These are phyloP conservation scores for Xanthia togata DNA, from an alignment of 2,888 invertebrate genomes.

Conservation along the genomic window DNA sequence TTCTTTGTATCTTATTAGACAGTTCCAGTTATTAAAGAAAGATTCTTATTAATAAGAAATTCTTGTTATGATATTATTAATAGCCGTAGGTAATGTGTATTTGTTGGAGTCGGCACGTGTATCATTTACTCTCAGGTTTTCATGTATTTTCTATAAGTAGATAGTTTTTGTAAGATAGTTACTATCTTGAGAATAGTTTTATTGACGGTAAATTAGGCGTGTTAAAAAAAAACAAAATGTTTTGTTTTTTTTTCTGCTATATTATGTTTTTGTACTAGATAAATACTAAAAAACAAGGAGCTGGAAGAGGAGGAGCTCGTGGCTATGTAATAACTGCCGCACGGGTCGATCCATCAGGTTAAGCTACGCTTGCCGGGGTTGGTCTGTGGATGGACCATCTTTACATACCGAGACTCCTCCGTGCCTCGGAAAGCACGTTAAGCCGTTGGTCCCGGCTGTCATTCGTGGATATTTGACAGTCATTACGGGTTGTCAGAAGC, in stretches of 20 bases:
- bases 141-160: neutral
- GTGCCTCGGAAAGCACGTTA: too few relatives aligned
- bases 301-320: too few relatives aligned
- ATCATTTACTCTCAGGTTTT: neutral
- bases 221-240: neutral
- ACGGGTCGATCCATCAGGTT: too few relatives aligned
- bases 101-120: neutral
- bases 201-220: neutral
- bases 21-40: neutral
- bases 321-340: too few relatives aligned
- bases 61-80: neutral
- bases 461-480: too few relatives aligned
- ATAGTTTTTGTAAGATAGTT: neutral
- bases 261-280: neutral
- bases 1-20: neutral
- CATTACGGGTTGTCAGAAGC: too few relatives aligned
- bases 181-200: neutral
- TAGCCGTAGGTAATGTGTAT: neutral
- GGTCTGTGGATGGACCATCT: too few relatives aligned
- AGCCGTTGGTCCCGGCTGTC: too few relatives aligned
- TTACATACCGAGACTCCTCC: too few relatives aligned
- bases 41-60: slow-evolving; percentile 1
- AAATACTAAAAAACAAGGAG: too few relatives aligned
- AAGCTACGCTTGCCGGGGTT: too few relatives aligned
- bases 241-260: neutral